Percentiles rank a stretch among this genome's conserved stretches.
Evolutionary conservation across 2,797 vertebrate genomes (phyloP).

Genomic region (Rhinella marina): DNA sequence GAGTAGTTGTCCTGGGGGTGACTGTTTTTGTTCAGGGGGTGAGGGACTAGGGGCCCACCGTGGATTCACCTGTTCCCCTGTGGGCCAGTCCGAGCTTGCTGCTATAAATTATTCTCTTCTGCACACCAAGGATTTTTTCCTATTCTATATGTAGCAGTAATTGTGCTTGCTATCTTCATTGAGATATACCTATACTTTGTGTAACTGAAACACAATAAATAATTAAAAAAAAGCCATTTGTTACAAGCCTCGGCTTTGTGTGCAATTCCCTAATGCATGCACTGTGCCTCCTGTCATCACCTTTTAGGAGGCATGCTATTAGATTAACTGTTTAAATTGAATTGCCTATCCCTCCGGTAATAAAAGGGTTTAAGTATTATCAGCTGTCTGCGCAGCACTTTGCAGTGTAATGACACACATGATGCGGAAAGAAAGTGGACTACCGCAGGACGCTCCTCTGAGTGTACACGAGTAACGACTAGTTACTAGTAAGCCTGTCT

Average conservation of each 20-base stretch:
- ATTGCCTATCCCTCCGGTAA: slow-evolving; percentile 19
- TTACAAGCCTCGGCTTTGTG: background rate
- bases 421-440: slow-evolving; percentile 37
- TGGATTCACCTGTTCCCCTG: no score
- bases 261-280: slow-evolving; percentile 1
- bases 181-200: no score
- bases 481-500: slow-evolving; percentile 6
- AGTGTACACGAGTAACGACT: slow-evolving; percentile 32
- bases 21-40: background rate
- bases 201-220: background rate
- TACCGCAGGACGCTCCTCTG: slow-evolving; percentile 15
- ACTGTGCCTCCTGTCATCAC: slow-evolving; percentile 33
- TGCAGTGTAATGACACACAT: slow-evolving; percentile 37
- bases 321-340: slow-evolving; percentile 35
- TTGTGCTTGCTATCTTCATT: no score
- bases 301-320: slow-evolving; percentile 19
- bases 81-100: background rate
- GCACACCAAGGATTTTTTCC: background rate
- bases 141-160: background rate
- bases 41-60: no score
- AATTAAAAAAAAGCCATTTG: background rate
- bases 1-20: background rate
- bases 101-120: background rate
- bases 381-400: slow-evolving; percentile 19
- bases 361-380: slow-evolving; percentile 29